Evolutionary conservation across 2,888 invertebrate species (phyloP).

Genomic region (Melinaea marsaeus): DNA sequence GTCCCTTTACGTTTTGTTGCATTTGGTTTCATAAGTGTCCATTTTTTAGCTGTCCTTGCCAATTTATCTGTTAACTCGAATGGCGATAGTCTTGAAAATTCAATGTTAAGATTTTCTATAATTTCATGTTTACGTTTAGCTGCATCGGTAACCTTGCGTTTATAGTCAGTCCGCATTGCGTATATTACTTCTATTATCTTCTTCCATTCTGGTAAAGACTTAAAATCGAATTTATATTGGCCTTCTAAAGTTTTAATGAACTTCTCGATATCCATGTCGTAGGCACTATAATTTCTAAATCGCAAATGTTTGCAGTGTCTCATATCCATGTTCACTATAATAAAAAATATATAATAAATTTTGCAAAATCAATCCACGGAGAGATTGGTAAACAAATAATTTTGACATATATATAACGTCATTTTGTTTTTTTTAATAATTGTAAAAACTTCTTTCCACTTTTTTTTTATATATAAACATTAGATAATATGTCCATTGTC

Average conservation of each 20-base stretch:
- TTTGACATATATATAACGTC: background rate
- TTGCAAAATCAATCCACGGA: background rate
- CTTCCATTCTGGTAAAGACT: slow-evolving; percentile 54
- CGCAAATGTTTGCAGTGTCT: slow-evolving; percentile 50
- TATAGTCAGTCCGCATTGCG: slow-evolving; percentile 42
- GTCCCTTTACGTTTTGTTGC: slow-evolving; percentile 27
- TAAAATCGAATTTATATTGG: slow-evolving; percentile 51
- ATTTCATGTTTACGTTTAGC: slow-evolving; percentile 50
- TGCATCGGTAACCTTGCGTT: slow-evolving; percentile 47
- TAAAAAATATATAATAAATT: slow-evolving; percentile 10
- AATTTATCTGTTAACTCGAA: slow-evolving; percentile 54
- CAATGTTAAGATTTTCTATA: slow-evolving; percentile 51
- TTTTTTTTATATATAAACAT: background rate
- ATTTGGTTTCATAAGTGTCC: slow-evolving; percentile 41
- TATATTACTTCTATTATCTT: slow-evolving; percentile 49
- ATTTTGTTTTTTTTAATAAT: background rate
- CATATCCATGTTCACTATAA: slow-evolving; percentile 34
- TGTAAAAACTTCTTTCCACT: background rate
- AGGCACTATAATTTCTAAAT: slow-evolving; percentile 44
- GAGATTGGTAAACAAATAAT: background rate
- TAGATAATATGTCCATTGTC: background rate
- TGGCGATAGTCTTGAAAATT: slow-evolving; percentile 53
- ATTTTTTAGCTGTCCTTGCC: slow-evolving; percentile 51
- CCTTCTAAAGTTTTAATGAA: slow-evolving; percentile 52
- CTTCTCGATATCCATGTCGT: slow-evolving; percentile 44